Evolutionary conservation across 1,140 invertebrate genomes (phyloP).

Genomic region (Tribolium madens): DNA sequence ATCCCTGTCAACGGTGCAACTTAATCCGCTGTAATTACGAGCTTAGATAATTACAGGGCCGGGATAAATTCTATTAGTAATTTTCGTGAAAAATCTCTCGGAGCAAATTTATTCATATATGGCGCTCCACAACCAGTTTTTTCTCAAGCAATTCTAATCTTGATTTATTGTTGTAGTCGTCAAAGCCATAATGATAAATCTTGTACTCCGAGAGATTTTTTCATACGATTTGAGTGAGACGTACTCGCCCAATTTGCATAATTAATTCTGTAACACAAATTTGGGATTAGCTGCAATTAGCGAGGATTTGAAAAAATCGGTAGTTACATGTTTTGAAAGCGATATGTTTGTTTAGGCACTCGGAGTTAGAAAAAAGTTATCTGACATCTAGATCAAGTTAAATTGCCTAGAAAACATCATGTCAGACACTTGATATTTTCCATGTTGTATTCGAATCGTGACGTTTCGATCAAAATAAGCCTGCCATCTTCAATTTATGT

Average conservation of each 20-base stretch:
- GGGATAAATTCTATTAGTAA: background rate
- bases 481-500: background rate
- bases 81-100: background rate
- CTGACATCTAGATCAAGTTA: background rate
- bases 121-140: constrained; percentile 21
- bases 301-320: too few relatives aligned
- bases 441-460: too few relatives aligned
- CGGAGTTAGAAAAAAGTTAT: background rate
- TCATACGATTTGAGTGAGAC: constrained; percentile 24
- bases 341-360: background rate
- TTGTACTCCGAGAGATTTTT: background rate
- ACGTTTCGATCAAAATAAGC: background rate
- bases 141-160: constrained; percentile 19
- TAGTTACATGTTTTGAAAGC: background rate
- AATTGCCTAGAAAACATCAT: background rate
- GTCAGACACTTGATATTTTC: background rate
- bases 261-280: constrained; percentile 26
- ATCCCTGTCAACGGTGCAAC: constrained; percentile 15
- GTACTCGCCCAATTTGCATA: constrained; percentile 8
- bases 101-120: constrained; percentile 13
- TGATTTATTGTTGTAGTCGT: constrained; percentile 21
- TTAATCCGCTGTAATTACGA: constrained; percentile 29
- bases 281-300: constrained; percentile 9
- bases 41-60: background rate
- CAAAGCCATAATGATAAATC: constrained; percentile 32